phyloP scores from a whole-genome alignment of 1,140 invertebrate species.

The Bombus confusus region DNA sequence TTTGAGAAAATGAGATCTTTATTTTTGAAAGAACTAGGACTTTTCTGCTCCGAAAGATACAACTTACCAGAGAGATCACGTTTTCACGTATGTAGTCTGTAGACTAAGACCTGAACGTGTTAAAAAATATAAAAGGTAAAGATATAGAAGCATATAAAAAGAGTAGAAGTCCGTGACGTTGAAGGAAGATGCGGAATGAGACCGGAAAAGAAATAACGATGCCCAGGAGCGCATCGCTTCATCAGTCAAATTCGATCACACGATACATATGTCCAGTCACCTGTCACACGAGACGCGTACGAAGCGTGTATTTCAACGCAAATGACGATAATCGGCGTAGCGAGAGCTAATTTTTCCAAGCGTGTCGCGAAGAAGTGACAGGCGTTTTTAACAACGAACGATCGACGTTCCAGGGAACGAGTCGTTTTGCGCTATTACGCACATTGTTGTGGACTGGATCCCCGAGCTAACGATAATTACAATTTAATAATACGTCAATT shows the following conservation, averaged over 20 bases:
- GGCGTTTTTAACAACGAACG: neutral
- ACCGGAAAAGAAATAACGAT: neutral
- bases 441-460: slow-evolving; percentile 24
- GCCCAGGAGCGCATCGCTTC: neutral
- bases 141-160: neutral
- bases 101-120: neutral
- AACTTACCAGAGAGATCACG: no score
- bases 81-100: no score
- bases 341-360: neutral
- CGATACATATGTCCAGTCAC: neutral
- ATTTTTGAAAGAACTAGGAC: no score
- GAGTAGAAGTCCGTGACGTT: neutral
- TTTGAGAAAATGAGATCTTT: no score
- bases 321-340: neutral
- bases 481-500: slow-evolving; percentile 23
- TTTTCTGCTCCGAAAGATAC: no score
- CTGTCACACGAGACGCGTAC: neutral
- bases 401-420: no score
- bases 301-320: neutral
- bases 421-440: neutral
- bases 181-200: neutral
- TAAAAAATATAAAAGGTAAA: no score
- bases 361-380: neutral
- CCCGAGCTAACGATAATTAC: neutral
- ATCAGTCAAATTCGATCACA: slow-evolving; percentile 9